These are phyloP conservation scores for Malurus leucopterus DNA, from an alignment of 2,797 vertebrate genomes.

Conservation along the genomic window DNA sequence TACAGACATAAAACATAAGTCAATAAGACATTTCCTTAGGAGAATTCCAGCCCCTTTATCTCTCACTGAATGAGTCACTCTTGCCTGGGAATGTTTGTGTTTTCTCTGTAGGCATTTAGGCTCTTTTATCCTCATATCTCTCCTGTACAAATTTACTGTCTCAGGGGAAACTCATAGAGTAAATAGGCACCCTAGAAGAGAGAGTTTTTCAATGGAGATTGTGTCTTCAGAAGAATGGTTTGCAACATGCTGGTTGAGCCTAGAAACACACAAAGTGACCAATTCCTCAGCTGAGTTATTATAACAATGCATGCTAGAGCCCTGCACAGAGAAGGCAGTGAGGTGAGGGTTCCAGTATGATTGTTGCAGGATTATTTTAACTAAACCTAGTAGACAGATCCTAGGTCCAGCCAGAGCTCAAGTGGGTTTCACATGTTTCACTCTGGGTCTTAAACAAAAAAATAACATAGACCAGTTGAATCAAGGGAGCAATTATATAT, in stretches of 20 bases:
- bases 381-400: not conserved
- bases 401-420: not conserved
- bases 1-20: not conserved
- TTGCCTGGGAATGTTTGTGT: conserved; percentile 21
- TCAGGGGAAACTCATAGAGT: not conserved
- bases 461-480: not conserved
- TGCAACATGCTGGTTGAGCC: not conserved
- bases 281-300: not conserved
- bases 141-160: conserved; percentile 21
- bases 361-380: not conserved
- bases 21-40: conserved; percentile 41
- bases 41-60: conserved; percentile 54
- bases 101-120: conserved; percentile 29
- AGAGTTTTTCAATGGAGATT: not conserved
- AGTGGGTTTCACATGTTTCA: not conserved
- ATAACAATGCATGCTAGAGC: not conserved
- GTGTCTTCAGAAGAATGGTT: not conserved
- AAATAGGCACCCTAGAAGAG: not conserved
- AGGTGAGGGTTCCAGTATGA: not conserved
- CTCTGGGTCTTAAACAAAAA: not conserved
- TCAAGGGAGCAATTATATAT: not conserved
- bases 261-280: not conserved
- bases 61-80: conserved; percentile 24
- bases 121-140: conserved; percentile 15
- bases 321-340: not conserved